Percentiles rank a stretch among this genome's conserved stretches.
These are phyloP conservation scores for Drosophila bipectinata DNA, from an alignment of 1,140 invertebrate species.

Conservation along the genomic window DNA sequence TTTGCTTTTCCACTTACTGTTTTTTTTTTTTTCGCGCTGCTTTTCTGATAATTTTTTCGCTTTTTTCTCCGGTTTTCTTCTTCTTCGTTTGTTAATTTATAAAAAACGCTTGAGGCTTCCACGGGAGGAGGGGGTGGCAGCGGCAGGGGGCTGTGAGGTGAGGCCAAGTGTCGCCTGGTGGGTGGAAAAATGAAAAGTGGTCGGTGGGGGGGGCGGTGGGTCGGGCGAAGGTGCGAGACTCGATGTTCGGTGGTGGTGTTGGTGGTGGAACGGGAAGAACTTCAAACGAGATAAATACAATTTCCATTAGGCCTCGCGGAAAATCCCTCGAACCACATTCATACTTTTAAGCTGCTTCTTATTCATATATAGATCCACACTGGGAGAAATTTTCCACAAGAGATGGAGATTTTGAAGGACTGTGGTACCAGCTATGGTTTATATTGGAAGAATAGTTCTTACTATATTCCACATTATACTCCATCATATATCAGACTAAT, in stretches of 20 bases:
- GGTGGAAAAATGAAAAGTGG: constrained; percentile 9
- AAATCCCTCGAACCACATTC: constrained; percentile 76
- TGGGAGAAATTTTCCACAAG: background rate
- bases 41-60: constrained; percentile 72
- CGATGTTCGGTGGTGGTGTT: constrained; percentile 44
- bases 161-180: constrained; percentile 67
- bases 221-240: constrained; percentile 27
- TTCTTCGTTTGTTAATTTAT: constrained; percentile 77
- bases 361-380: constrained; percentile 26
- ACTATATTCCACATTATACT: no score
- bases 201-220: background rate
- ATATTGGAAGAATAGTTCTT: no score
- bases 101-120: constrained; percentile 75
- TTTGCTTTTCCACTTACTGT: constrained; percentile 38
- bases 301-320: constrained; percentile 77
- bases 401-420: no score
- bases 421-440: no score
- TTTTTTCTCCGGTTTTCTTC: constrained; percentile 35
- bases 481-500: no score
- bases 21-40: constrained; percentile 12
- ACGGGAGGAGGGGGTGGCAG: background rate
- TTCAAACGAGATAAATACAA: constrained; percentile 83
- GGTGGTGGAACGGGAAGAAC: constrained; percentile 64
- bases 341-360: constrained; percentile 52
- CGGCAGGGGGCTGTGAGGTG: constrained; percentile 50